These are phyloP conservation scores for Psittacus erithacus DNA, from an alignment of 2,113 vertebrate genomes.

Conservation along the genomic window DNA sequence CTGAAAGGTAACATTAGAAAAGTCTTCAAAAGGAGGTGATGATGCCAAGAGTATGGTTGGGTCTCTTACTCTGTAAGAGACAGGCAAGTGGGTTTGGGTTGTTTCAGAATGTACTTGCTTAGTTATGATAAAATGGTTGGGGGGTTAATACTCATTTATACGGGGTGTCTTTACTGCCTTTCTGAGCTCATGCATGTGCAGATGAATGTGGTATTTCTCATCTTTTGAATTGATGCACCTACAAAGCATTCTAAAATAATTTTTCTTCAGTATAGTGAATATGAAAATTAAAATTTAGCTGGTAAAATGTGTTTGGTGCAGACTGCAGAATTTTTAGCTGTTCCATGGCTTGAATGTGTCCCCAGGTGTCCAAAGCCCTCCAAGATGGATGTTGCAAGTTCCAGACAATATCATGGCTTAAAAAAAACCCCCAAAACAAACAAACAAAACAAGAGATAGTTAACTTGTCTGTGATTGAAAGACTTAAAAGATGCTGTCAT, in stretches of 20 bases:
- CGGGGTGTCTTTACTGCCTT: not conserved
- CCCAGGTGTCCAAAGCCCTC: not conserved
- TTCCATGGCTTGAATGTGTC: not conserved
- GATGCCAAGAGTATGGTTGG: not conserved
- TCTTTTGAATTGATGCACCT: not conserved
- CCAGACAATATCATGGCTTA: not conserved
- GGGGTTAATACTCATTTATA: not conserved
- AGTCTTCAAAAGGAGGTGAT: not conserved
- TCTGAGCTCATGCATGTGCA: not conserved
- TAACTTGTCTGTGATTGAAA: not conserved
- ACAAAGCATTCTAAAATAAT: not conserved
- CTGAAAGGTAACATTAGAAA: accelerated
- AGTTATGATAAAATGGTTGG: not conserved
- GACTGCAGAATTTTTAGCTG: not conserved
- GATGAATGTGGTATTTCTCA: not conserved
- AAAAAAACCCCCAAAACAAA: not conserved
- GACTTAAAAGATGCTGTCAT: not conserved
- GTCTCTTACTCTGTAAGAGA: not conserved
- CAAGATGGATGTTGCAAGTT: not conserved
- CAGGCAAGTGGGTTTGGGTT: not conserved
- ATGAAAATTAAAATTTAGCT: not conserved
- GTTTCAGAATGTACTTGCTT: not conserved
- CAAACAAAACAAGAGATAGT: not conserved
- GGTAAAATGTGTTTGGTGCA: not conserved
- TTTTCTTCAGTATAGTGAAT: not conserved